These are phyloP conservation scores for Epinephelus fuscoguttatus DNA, from an alignment of 2,113 vertebrate species.

Conservation along the genomic window DNA sequence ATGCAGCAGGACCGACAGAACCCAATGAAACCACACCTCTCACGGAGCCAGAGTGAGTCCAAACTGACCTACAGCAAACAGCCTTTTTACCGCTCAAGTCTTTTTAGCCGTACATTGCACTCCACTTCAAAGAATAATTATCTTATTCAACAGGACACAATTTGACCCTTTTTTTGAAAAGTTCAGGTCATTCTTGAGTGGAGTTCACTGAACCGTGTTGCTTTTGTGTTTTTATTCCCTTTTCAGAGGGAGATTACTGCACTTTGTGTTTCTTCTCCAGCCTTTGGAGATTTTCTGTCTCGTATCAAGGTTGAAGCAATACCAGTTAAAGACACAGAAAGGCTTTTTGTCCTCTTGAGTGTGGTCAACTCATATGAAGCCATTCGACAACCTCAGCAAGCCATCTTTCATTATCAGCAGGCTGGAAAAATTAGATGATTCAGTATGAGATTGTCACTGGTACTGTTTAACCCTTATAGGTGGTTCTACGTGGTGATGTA, in stretches of 20 bases:
- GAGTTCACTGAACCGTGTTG: conserved; percentile 79
- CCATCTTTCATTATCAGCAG: conserved; percentile 59
- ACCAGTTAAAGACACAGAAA: conserved; percentile 78
- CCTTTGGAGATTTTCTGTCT: conserved; percentile 68
- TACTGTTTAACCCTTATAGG: conserved; percentile 81
- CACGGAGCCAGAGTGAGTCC: conserved; percentile 96
- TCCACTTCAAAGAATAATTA: conserved; percentile 79
- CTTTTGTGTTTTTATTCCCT: conserved; percentile 70
- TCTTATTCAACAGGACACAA: conserved; percentile 50
- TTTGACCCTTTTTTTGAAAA: conserved; percentile 46
- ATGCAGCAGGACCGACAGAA: conserved; percentile 93
- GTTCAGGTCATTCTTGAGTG: conserved; percentile 75
- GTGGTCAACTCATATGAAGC: conserved; percentile 67
- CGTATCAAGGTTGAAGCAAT: conserved; percentile 80
- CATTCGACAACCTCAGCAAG: conserved; percentile 66
- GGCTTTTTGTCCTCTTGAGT: conserved; percentile 58
- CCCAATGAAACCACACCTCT: conserved; percentile 98
- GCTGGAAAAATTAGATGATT: conserved; percentile 46
- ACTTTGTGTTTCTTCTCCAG: conserved; percentile 73
- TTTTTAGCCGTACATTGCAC: conserved; percentile 72
- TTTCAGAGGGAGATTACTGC: conserved; percentile 55
- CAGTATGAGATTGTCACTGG: conserved; percentile 74
- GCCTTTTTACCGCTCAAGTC: conserved; percentile 36
- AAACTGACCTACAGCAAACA: background rate
- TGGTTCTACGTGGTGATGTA: conserved; percentile 73